Evolutionary conservation across 2,797 vertebrate genomes (phyloP).

Genomic region (Hozukius guyotensis): DNA sequence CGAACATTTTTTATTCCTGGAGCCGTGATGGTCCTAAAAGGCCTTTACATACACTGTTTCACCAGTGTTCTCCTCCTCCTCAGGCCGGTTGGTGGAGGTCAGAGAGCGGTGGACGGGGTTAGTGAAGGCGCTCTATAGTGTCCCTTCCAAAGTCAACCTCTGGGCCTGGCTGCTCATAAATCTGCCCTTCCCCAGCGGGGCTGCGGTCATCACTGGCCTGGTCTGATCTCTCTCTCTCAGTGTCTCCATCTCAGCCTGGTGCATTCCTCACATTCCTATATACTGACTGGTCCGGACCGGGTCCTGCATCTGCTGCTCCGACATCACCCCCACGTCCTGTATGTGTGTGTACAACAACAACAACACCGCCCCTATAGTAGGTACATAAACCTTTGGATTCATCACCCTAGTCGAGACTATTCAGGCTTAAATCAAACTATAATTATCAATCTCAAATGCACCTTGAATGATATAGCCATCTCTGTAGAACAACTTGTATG

Average conservation of each 20-base stretch:
- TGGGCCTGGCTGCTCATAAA: conserved; percentile 66
- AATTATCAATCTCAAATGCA: background rate
- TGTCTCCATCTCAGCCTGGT: conserved; percentile 48
- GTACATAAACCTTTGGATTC: background rate
- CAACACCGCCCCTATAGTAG: background rate
- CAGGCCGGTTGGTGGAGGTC: conserved; percentile 37
- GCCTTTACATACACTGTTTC: background rate
- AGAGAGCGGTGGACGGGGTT: conserved; percentile 43
- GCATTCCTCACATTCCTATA: conserved; percentile 82
- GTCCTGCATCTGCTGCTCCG: conserved; percentile 65
- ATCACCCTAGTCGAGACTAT: background rate
- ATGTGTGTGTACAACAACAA: conserved; percentile 16
- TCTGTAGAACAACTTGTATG: background rate
- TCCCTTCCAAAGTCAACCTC: conserved; percentile 51
- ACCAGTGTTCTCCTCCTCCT: background rate
- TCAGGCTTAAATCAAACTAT: background rate
- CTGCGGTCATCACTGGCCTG: conserved; percentile 58
- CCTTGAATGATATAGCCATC: no score
- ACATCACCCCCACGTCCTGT: conserved; percentile 34
- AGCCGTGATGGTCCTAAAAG: background rate
- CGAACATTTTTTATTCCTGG: background rate
- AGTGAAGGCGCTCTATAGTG: conserved; percentile 23
- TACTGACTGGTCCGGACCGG: conserved; percentile 58
- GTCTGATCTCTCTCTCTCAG: conserved; percentile 33
- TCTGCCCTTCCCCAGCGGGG: conserved; percentile 42